A percentile compares a stretch with the other conserved stretches of the same genome.
Conservation (phyloP, 1,140 invertebrate genomes). For the Drosophila obscura region DNA sequence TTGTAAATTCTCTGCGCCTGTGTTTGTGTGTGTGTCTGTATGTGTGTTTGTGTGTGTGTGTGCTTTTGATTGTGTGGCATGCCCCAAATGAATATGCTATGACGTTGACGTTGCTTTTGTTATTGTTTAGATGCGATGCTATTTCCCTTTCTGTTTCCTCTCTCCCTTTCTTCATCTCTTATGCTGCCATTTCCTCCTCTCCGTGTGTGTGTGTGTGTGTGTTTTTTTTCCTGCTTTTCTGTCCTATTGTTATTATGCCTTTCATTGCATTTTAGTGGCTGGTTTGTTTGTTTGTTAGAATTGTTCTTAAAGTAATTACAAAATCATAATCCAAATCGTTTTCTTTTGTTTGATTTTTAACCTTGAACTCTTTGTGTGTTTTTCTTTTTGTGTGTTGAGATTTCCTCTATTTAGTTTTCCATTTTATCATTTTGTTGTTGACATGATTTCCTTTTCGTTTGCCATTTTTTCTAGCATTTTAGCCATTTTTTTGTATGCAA, state of each 20-base stretch:
- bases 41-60: not conserved
- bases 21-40: conserved; percentile 11
- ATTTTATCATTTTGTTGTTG: conserved; percentile 15
- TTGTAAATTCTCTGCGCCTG: conserved; percentile 37
- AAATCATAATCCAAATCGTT: too few species aligned
- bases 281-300: too few species aligned
- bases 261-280: too few species aligned
- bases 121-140: conserved; percentile 39
- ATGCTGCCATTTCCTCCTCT: too few species aligned
- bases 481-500: conserved; percentile 33
- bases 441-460: conserved; percentile 38
- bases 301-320: too few species aligned
- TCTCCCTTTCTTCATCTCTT: not conserved
- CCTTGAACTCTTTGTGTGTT: conserved; percentile 46
- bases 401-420: conserved; percentile 40
- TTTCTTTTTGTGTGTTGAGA: not conserved
- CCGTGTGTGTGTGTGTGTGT: not conserved
- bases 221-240: conserved; percentile 1
- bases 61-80: conserved; percentile 42
- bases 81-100: conserved; percentile 58
- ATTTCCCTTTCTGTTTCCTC: conserved; percentile 46
- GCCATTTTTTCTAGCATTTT: conserved; percentile 8
- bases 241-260: not conserved
- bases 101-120: conserved; percentile 58
- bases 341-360: conserved; percentile 23